Evolutionary conservation across 2,113 vertebrate species (phyloP).

Genomic region (Catharus fuscescens): DNA sequence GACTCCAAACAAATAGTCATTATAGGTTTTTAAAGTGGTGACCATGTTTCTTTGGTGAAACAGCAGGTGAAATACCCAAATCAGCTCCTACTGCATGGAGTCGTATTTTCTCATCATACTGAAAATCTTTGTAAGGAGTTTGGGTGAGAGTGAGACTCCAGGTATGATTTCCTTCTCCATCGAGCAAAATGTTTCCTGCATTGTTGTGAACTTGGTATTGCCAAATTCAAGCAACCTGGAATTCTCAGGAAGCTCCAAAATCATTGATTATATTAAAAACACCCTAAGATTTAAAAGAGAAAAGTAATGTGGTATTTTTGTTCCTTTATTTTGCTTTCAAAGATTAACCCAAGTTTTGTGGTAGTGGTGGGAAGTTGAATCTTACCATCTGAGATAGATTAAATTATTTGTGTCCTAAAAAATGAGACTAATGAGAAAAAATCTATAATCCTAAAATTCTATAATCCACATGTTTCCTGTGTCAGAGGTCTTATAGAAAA

Average conservation of each 20-base stretch:
- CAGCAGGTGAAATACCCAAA: neutral
- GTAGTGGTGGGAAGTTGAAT: neutral
- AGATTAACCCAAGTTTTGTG: neutral
- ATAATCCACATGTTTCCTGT: neutral
- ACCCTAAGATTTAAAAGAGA: neutral
- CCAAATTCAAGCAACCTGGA: neutral
- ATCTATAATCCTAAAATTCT: neutral
- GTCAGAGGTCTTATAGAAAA: neutral
- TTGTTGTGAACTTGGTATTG: neutral
- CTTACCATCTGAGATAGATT: neutral
- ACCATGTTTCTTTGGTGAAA: neutral
- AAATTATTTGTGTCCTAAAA: neutral
- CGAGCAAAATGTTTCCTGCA: neutral
- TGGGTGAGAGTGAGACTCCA: neutral
- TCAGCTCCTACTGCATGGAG: neutral
- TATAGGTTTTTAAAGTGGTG: neutral
- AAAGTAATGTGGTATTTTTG: neutral
- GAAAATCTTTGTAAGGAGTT: neutral
- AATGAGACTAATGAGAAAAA: neutral
- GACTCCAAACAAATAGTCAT: conserved; percentile 36
- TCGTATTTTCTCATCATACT: neutral
- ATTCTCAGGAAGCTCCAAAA: neutral
- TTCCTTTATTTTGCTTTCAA: neutral
- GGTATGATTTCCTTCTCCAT: neutral
- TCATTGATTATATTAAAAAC: neutral